These are phyloP conservation scores for Metalampra italica DNA, from an alignment of 2,888 invertebrate genomes.

Conservation along the genomic window DNA sequence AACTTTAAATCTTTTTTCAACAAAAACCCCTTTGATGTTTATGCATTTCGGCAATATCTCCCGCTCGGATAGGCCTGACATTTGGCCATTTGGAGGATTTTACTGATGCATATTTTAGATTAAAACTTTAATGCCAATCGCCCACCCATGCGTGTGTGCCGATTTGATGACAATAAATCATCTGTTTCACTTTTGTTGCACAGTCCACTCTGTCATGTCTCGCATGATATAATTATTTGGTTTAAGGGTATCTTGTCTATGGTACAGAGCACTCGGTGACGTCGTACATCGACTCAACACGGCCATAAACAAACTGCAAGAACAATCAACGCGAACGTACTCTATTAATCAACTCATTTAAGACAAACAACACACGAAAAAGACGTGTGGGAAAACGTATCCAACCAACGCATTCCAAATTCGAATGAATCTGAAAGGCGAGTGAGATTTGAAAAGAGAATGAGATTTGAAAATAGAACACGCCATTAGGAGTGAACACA, in stretches of 20 bases:
- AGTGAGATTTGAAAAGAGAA: slow-evolving; percentile 76
- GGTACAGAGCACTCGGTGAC: not conserved
- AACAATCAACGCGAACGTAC: slow-evolving; percentile 55
- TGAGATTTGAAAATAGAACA: slow-evolving; percentile 78
- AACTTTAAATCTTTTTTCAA: slow-evolving; percentile 70
- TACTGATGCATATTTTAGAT: slow-evolving; percentile 71
- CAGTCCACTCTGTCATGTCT: slow-evolving; percentile 34
- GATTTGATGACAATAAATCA: slow-evolving; percentile 44
- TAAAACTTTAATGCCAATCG: slow-evolving; percentile 55
- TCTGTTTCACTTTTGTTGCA: slow-evolving; percentile 37
- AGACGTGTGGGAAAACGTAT: slow-evolving; percentile 74
- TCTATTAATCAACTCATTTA: slow-evolving; percentile 76
- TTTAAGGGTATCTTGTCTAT: slow-evolving; percentile 18
- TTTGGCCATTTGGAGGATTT: slow-evolving; percentile 71
- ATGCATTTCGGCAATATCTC: slow-evolving; percentile 74
- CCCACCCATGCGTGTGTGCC: slow-evolving; percentile 31
- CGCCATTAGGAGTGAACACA: slow-evolving; percentile 76
- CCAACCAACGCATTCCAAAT: slow-evolving; percentile 73
- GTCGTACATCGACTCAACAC: slow-evolving; percentile 6
- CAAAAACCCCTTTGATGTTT: slow-evolving; percentile 76
- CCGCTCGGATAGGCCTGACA: slow-evolving; percentile 64
- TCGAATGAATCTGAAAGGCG: slow-evolving; percentile 76
- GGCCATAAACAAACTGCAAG: slow-evolving; percentile 30
- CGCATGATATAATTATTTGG: slow-evolving; percentile 31
- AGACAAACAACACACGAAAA: slow-evolving; percentile 57